These are phyloP conservation scores for Philonicus albiceps DNA, from an alignment of 2,888 invertebrate genomes.

Conservation along the genomic window DNA sequence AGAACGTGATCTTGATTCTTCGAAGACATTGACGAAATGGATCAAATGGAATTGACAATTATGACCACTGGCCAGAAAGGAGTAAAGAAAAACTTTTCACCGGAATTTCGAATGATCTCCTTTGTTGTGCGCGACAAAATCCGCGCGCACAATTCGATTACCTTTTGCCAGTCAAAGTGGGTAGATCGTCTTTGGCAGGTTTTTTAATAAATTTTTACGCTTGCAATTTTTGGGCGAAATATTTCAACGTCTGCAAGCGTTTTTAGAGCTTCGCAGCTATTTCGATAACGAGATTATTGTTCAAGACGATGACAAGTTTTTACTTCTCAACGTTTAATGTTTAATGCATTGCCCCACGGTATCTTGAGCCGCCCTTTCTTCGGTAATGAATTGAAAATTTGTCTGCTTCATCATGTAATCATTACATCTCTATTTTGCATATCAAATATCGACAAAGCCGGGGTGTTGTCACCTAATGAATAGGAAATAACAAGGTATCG, in stretches of 20 bases:
- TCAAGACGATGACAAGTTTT: background rate
- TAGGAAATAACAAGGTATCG: background rate
- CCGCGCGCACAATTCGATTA: background rate
- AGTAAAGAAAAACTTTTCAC: slow-evolving; percentile 4
- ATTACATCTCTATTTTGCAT: background rate
- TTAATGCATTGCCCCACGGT: background rate
- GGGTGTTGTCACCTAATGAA: background rate
- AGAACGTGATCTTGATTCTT: slow-evolving; percentile 12
- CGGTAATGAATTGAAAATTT: background rate
- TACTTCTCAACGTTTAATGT: background rate
- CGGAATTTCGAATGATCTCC: background rate
- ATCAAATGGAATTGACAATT: slow-evolving; percentile 1
- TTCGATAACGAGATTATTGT: background rate
- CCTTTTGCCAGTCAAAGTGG: background rate
- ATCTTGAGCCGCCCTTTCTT: background rate
- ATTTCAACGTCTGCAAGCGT: background rate
- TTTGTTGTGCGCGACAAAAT: slow-evolving; percentile 4
- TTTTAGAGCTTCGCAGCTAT: background rate
- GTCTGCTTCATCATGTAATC: background rate
- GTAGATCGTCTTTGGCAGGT: background rate
- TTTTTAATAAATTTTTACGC: background rate
- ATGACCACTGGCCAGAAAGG: background rate
- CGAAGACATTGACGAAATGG: slow-evolving; percentile 29
- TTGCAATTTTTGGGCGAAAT: background rate
- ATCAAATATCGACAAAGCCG: background rate